phyloP scores from a whole-genome alignment of 2,113 vertebrate genomes.

The Seriola quinqueradiata region DNA sequence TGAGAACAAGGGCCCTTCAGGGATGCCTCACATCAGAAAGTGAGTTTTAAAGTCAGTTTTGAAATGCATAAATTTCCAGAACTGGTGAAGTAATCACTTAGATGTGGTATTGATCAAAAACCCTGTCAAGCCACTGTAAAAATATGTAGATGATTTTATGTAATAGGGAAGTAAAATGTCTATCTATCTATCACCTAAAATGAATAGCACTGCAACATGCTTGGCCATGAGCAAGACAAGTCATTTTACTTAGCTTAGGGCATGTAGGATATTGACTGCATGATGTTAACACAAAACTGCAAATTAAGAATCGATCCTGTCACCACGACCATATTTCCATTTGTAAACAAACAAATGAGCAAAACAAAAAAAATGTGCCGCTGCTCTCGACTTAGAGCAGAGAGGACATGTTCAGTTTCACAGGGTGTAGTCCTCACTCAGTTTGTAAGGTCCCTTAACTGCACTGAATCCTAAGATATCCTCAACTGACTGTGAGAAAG shows the following conservation, averaged over 20 bases:
- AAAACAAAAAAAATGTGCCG: not conserved
- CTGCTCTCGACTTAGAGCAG: conserved; percentile 29
- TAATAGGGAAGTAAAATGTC: conserved; percentile 25
- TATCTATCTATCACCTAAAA: conserved; percentile 25
- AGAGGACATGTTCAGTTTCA: conserved; percentile 33
- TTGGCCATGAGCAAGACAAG: conserved; percentile 39
- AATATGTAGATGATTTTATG: conserved; percentile 1
- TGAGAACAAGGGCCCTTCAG: conserved; percentile 46
- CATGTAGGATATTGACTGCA: conserved; percentile 56
- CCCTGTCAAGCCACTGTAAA: not conserved
- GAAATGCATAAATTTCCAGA: conserved; percentile 24
- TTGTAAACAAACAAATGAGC: conserved; percentile 3
- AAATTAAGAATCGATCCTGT: conserved; percentile 75
- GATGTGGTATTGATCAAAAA: conserved; percentile 41
- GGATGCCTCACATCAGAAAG: not conserved
- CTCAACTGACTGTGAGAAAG: conserved; percentile 59
- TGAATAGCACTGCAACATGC: conserved; percentile 18
- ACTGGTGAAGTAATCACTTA: conserved; percentile 14
- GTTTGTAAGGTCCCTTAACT: conserved; percentile 57
- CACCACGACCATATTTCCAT: conserved; percentile 1
- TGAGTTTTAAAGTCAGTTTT: conserved; percentile 28
- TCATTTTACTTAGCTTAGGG: conserved; percentile 57
- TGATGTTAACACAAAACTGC: conserved; percentile 64
- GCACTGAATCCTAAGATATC: conserved; percentile 64
- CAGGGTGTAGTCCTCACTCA: conserved; percentile 38